Evolutionary conservation across 35 echinoderm and acorn worm genomes (phyloP), one percentile per base, ranked within the genome.

Genomic region (Hemicentrotus pulcherrimus): DNA sequence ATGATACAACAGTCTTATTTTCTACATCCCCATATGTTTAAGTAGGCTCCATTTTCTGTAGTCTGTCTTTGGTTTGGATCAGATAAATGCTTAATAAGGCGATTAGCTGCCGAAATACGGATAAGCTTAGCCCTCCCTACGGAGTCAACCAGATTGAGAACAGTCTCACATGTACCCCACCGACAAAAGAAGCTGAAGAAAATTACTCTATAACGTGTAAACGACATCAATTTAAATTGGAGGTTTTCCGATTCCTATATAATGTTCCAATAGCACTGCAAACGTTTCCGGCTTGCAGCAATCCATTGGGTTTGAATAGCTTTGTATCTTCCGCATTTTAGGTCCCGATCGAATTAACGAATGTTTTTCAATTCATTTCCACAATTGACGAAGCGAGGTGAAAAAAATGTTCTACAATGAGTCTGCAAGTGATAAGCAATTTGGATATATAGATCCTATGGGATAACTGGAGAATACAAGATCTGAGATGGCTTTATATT

Each of bases 361-460:
- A 78, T 78, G 65, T 78, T 78, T 78, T 78, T 78, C 65, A 78
- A 78, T 78, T 78, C 65, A n/a, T 70, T 78, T 78, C 65, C 19
- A 78, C 65, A 28, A 78, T n/a, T 0, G 22, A 22, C 19, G 24
- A 78, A n/a, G 65, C 65, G 65, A n/a, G 28, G 22, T 28, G 19
- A 78, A 78, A 78, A 59, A 16, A 78, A 78, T 78, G 65, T 78
- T 78, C 24, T 78, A 78, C 65, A 78, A 78, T 78, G 65, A n/a
- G 61, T 70, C 28, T 70, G 61, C 16, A 70, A 70, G 61, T 70
- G 61, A 70, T 18, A 70, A 70, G 61, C 61, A 70, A 70, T 70
- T 70, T 70, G 61, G 61, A 70, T 70, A 19, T 70, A 28, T 70
- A 70, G 12, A 70, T 70, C 61, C 61, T 28, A 70, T 11, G 18